Evolutionary conservation across 2,888 invertebrate species (phyloP).

Genomic region (Drosophila vallismaia): DNA sequence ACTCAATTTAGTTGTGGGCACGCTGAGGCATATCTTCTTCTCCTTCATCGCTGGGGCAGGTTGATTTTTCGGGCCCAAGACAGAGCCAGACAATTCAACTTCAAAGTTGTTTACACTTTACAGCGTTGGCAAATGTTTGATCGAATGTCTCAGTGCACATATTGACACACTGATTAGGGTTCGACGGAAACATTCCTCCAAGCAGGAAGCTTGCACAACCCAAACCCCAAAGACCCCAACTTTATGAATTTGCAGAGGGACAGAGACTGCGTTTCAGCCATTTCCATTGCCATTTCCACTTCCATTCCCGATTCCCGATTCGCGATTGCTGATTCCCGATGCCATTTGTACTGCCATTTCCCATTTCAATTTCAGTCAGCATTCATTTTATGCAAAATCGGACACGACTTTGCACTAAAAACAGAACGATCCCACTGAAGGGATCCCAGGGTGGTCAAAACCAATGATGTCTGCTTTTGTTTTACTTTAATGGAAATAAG

Average conservation of each 20-base stretch:
- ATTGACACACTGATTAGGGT: slow-evolving; percentile 54
- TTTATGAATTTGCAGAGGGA: not conserved
- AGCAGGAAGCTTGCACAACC: slow-evolving; percentile 44
- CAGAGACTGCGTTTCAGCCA: slow-evolving; percentile 22
- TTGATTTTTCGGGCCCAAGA: slow-evolving; percentile 32
- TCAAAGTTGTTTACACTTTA: slow-evolving; percentile 60
- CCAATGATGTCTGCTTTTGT: not conserved
- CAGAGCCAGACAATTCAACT: slow-evolving; percentile 43
- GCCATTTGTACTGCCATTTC: slow-evolving; percentile 38
- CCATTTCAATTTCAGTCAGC: slow-evolving; percentile 24
- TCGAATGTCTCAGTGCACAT: slow-evolving; percentile 33
- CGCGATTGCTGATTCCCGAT: not conserved
- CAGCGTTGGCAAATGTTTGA: slow-evolving; percentile 56
- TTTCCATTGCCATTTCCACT: slow-evolving; percentile 28
- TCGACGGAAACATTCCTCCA: slow-evolving; percentile 45
- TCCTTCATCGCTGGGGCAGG: slow-evolving; percentile 39
- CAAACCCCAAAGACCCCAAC: not conserved
- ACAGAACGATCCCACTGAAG: slow-evolving; percentile 6
- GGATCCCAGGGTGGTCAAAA: slow-evolving; percentile 5
- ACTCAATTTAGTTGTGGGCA: slow-evolving; percentile 45
- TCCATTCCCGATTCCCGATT: slow-evolving; percentile 19
- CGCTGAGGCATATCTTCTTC: too few relatives aligned
- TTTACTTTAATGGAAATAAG: not conserved
- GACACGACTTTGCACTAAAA: slow-evolving; percentile 73
- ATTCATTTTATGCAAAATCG: slow-evolving; percentile 65